Conservation (phyloP, 2,888 invertebrate species). For the Hecatera dysodea region DNA sequence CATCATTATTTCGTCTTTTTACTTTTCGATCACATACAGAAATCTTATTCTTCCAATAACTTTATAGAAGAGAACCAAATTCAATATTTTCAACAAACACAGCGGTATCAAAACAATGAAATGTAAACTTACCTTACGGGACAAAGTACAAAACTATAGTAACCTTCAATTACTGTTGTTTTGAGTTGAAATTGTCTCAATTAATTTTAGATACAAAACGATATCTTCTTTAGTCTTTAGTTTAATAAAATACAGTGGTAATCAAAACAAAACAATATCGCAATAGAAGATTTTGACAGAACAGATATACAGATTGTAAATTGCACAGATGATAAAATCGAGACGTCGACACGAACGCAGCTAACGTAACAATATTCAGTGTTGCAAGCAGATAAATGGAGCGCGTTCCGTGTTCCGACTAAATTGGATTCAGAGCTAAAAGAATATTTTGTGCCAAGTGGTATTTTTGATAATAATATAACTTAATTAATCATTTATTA, state of each 20-base stretch:
- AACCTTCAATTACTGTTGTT: neutral
- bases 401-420: constrained; percentile 6
- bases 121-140: constrained; percentile 4
- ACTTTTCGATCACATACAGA: neutral
- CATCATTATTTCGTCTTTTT: neutral
- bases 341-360: neutral
- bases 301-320: constrained; percentile 17
- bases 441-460: too few relatives aligned
- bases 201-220: neutral
- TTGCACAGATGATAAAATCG: constrained; percentile 23
- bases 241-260: neutral
- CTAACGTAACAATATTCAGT: constrained; percentile 33
- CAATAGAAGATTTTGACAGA: constrained; percentile 19
- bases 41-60: neutral
- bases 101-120: neutral
- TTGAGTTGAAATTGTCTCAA: neutral
- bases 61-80: rapidly evolving
- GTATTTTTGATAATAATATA: too few relatives aligned
- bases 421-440: neutral
- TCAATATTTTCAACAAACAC: neutral
- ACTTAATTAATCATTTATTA: too few relatives aligned
- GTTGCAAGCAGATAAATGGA: constrained; percentile 18
- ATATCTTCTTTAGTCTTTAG: neutral
- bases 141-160: neutral
- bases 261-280: constrained; percentile 23